These are phyloP conservation scores for Phaedon cochleariae DNA, from an alignment of 2,888 invertebrate genomes.

Conservation along the genomic window DNA sequence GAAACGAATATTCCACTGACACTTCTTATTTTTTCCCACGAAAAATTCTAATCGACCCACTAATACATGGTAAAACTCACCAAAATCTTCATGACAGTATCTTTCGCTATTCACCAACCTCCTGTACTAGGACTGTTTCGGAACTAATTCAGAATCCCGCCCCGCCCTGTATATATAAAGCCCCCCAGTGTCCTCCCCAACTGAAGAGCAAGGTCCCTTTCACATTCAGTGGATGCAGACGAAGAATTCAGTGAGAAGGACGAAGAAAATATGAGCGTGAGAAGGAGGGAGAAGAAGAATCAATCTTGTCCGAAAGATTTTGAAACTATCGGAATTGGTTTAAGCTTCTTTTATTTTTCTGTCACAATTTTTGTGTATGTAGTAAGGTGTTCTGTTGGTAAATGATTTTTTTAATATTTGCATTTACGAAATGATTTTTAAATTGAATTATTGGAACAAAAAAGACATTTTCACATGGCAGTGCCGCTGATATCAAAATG, in stretches of 20 bases:
- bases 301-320: neutral
- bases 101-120: slow-evolving; percentile 50
- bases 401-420: neutral
- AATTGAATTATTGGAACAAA: too few relatives aligned
- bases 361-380: neutral
- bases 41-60: too few relatives aligned
- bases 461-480: too few relatives aligned
- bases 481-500: too few relatives aligned
- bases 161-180: slow-evolving; percentile 56
- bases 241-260: too few relatives aligned
- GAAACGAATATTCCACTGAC: too few relatives aligned
- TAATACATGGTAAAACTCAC: too few relatives aligned
- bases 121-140: slow-evolving; percentile 61
- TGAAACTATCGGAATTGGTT: neutral
- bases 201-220: slow-evolving; percentile 61
- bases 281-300: slow-evolving; percentile 19
- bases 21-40: too few relatives aligned
- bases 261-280: slow-evolving; percentile 19
- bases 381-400: too few relatives aligned
- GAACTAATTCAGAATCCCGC: slow-evolving; percentile 48
- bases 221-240: slow-evolving; percentile 44
- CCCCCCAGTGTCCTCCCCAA: slow-evolving; percentile 48
- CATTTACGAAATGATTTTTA: neutral
- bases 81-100: slow-evolving; percentile 56
- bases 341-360: neutral